These are phyloP conservation scores for Sander vitreus DNA, from an alignment of 2,113 vertebrate species.

Conservation along the genomic window DNA sequence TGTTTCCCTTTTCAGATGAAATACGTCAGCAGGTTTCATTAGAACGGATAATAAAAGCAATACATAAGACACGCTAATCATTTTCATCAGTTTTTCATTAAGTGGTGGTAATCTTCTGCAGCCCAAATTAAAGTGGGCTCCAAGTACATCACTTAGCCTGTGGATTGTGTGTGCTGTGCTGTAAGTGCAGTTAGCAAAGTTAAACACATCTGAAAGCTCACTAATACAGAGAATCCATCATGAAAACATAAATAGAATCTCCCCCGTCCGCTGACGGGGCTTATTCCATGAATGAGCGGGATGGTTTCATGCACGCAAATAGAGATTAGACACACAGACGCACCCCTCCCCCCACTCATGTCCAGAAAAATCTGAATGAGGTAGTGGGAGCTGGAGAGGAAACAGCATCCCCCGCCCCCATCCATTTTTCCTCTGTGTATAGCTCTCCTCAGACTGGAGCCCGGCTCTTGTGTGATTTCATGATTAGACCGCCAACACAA, in stretches of 20 bases:
- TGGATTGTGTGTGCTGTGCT: conserved; percentile 17
- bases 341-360: conserved; percentile 60
- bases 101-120: conserved; percentile 7
- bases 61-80: not conserved
- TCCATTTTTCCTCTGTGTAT: conserved; percentile 15
- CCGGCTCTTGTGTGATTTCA: conserved; percentile 44
- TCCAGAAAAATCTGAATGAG: conserved; percentile 78
- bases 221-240: conserved; percentile 30
- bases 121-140: conserved; percentile 1
- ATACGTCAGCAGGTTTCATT: not conserved
- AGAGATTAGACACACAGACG: conserved; percentile 45
- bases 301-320: conserved; percentile 48
- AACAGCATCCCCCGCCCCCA: conserved; percentile 30
- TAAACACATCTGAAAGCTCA: conserved; percentile 28
- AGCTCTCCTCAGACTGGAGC: conserved; percentile 21
- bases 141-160: not conserved
- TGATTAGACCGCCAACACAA: conserved; percentile 58
- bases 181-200: conserved; percentile 11
- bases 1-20: conserved; percentile 10
- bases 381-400: conserved; percentile 49
- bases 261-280: not conserved
- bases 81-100: conserved; percentile 10
- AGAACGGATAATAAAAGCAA: not conserved
- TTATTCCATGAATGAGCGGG: conserved; percentile 56
- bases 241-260: conserved; percentile 42